Conservation (phyloP, 2,797 vertebrate genomes). For the Nothura maculosa region DNA sequence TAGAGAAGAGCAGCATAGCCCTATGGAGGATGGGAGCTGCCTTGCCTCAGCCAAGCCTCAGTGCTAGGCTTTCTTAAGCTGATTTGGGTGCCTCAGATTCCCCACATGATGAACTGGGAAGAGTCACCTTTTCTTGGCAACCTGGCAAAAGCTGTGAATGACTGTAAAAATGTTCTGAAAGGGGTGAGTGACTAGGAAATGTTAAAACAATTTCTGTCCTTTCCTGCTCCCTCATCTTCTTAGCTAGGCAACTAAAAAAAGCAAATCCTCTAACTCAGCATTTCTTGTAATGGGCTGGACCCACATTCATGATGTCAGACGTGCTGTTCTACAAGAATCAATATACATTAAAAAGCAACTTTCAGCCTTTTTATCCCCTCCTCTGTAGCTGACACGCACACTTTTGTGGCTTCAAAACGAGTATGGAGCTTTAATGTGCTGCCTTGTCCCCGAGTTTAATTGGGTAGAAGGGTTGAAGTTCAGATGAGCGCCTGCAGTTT, state of each 20-base stretch:
- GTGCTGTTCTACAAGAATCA: neutral
- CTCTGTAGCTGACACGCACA: neutral
- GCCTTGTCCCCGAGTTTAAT: neutral
- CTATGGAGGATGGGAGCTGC: neutral
- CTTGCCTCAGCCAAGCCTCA: neutral
- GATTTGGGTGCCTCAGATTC: fast-evolving
- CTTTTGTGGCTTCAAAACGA: neutral
- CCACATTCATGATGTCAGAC: neutral
- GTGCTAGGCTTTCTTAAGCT: neutral
- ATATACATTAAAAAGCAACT: neutral
- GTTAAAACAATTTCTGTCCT: neutral
- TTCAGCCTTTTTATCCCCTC: neutral
- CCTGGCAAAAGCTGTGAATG: neutral
- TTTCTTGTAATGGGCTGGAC: neutral
- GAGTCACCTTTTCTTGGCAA: neutral
- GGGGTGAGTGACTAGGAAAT: neutral
- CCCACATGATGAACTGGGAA: fast-evolving
- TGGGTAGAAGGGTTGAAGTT: neutral
- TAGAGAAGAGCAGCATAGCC: neutral
- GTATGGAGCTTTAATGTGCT: neutral
- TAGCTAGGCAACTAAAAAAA: neutral
- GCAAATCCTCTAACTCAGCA: neutral
- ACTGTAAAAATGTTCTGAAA: neutral
- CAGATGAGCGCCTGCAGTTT: neutral
- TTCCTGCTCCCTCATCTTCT: neutral